Conservation (phyloP, 2,113 vertebrate genomes). For the Myiopsitta monachus region DNA sequence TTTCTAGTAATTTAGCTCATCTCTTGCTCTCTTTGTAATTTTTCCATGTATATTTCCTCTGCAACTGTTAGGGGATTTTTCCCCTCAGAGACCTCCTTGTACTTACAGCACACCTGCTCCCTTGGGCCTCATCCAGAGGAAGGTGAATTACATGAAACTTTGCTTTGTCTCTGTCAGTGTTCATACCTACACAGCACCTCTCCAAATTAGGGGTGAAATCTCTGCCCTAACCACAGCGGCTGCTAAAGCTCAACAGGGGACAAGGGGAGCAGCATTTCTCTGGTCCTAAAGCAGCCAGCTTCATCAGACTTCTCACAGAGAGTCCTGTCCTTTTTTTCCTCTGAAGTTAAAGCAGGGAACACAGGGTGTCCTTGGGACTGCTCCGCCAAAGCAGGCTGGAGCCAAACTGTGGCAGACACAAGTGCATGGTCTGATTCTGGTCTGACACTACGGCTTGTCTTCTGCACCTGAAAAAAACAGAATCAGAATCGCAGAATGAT, state of each 20-base stretch:
- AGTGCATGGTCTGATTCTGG: background rate
- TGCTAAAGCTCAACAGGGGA: background rate
- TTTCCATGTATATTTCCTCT: background rate
- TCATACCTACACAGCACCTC: background rate
- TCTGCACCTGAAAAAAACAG: background rate
- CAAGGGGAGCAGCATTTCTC: background rate
- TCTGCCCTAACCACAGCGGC: background rate
- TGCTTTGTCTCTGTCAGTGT: background rate
- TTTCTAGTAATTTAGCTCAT: background rate
- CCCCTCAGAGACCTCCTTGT: background rate
- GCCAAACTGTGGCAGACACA: background rate
- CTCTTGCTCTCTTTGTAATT: background rate
- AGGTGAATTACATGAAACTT: background rate
- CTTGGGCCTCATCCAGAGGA: background rate
- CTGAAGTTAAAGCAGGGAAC: background rate
- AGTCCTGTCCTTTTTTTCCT: background rate
- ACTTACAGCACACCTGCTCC: background rate
- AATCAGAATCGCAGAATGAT: background rate
- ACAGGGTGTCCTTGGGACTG: background rate
- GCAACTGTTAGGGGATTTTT: background rate
- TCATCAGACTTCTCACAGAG: background rate
- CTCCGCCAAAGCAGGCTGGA: background rate
- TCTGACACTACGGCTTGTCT: background rate
- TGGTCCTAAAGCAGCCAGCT: background rate
- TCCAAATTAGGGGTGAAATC: background rate